phyloP scores from a whole-genome alignment of 1,140 invertebrate genomes.

The Centruroides sculpturatus region DNA sequence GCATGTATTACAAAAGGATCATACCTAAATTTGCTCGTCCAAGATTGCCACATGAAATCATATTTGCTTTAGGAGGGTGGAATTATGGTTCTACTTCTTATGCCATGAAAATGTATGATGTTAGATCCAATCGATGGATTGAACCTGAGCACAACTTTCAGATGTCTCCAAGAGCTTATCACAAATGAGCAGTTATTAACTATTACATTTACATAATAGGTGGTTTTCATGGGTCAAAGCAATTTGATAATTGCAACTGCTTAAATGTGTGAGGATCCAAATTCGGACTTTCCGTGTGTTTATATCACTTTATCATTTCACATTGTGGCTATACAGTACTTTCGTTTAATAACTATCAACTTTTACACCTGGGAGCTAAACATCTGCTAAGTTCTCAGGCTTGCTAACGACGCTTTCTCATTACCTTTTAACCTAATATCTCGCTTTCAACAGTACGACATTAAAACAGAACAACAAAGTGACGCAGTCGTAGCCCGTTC shows the following conservation, averaged over 20 bases:
- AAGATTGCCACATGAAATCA: constrained; percentile 47
- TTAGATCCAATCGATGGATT: constrained; percentile 33
- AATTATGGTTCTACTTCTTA: constrained; percentile 57
- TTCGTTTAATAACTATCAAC: too few relatives aligned
- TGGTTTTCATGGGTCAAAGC: constrained; percentile 53
- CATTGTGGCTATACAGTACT: too few relatives aligned
- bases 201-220: constrained; percentile 59
- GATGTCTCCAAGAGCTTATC: constrained; percentile 48
- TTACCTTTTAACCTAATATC: too few relatives aligned
- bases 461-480: too few relatives aligned
- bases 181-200: constrained; percentile 44
- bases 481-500: too few relatives aligned
- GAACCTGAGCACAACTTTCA: constrained; percentile 26
- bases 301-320: too few relatives aligned
- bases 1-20: neutral
- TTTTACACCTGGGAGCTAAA: too few relatives aligned
- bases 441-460: too few relatives aligned
- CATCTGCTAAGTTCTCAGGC: too few relatives aligned
- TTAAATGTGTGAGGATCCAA: too few relatives aligned
- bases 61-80: constrained; percentile 62
- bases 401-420: too few relatives aligned
- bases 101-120: constrained; percentile 60
- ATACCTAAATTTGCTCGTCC: constrained; percentile 34
- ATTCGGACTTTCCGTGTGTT: too few relatives aligned
- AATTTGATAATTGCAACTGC: constrained; percentile 48